Evolutionary conservation across 64 coral and sea anemone species (phyloP).

Genomic region (Acropora yongei): DNA sequence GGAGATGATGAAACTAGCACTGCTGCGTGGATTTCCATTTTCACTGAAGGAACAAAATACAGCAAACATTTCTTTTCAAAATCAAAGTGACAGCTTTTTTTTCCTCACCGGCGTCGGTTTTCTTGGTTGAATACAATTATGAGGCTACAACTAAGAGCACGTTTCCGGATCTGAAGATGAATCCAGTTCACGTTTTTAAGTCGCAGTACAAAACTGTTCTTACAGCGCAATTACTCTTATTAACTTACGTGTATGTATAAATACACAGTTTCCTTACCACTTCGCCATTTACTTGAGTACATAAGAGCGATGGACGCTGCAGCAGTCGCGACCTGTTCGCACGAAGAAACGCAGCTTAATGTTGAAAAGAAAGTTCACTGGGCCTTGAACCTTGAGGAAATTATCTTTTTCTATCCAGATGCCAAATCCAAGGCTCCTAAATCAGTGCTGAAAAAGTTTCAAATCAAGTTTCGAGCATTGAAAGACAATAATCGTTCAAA

Average conservation of each 20-base stretch:
- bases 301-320: background rate
- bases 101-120: too few species aligned
- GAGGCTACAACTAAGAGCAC: background rate
- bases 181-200: background rate
- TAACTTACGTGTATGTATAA: background rate
- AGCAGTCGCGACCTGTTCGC: background rate
- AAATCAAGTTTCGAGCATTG: background rate
- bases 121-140: background rate
- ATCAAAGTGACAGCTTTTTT: too few species aligned
- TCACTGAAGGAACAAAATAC: too few species aligned
- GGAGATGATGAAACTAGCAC: too few species aligned
- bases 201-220: background rate
- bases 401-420: constrained; percentile 22
- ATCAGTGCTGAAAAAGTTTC: constrained; percentile 8
- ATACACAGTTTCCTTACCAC: background rate
- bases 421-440: background rate
- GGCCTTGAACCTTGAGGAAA: constrained; percentile 35
- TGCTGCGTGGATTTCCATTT: too few species aligned
- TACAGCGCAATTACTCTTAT: background rate
- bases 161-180: background rate
- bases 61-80: too few species aligned
- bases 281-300: background rate
- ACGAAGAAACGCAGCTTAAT: background rate
- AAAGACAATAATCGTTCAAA: background rate
- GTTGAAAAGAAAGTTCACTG: background rate